Base-by-base conservation (phyloP, 1,140 invertebrate species). In the Eriocheir sinensis region DNA sequence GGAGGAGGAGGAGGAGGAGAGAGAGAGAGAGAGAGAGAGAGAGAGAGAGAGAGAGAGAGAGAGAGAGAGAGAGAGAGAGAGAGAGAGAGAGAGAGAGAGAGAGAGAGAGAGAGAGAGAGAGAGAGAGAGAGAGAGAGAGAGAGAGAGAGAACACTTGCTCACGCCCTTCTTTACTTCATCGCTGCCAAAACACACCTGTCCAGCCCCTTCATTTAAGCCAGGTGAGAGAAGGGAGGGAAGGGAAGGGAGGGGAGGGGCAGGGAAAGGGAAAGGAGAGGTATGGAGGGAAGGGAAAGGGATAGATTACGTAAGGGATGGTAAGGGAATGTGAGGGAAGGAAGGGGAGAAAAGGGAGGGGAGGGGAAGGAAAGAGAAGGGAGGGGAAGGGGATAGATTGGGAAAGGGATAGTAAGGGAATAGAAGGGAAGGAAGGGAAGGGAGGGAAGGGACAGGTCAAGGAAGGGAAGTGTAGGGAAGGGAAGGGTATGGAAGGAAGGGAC, bases 141-240 rank as follows among this genome's bases (percentile, higher is more conserved):
- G 60, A n/a, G n/a, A n/a, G 9, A n/a, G 60, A 21, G 60, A 72
- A 72, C 60, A 72, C 21, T 72, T 21, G 21, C 60, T 72, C 60
- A 72, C 60, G n/a, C 60, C 60, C 60, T 72, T n/a, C n/a, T n/a
- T n/a, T n/a, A n/a, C n/a, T n/a, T 72, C 60, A 72, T 21, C 60
- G 21, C 60, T 72, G 60, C 21, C 21, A 72, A 72, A 72, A 72
- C 60, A 72, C 60, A 8, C 21, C 27, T 72, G 6, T n/a, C 60
- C 60, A 21, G 60, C 60, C 60, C 60, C 27, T 3, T 21, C 60
- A 21, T 21, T 72, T 72, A 72, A 72, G 27, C 9, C 60, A 6
- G 27, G 60, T 27, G 60, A n/a, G n/a, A n/a, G n/a, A n/a, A n/a
- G n/a, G 21, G 1, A 53, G 44, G 44, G 48, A 53, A 53, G 2